Base-by-base conservation (phyloP, 64 coral and sea anemone genomes). In the Cladopsammia gracilis region DNA sequence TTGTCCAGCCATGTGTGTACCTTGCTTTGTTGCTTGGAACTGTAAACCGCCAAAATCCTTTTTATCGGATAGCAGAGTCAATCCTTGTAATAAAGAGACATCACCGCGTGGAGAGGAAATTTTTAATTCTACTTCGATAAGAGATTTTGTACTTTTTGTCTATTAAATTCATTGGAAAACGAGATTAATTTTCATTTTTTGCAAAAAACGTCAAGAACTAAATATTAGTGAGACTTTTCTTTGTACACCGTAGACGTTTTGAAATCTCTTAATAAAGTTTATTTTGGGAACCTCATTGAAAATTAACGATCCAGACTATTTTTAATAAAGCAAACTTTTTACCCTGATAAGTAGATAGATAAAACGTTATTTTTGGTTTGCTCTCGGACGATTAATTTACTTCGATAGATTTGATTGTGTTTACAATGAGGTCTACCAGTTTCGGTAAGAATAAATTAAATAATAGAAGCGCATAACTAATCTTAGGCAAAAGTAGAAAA, bases 241-340 rank as follows among this genome's bases (percentile, higher is more conserved):
- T 34, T 34, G 34, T 34, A 69, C 65, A 69, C 7, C 3, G 4
- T 2, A 69, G 23, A 25, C 18, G 23, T 25, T n/a, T 25, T 69
- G 6, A 16, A 4, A 64, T 19, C 0, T 4, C 9, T 34, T 75
- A 4, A 24, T 4, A 64, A 42, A 19, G 43, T 9, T 23, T 82
- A 46, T 61, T 82, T 62, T 47, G 43, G 7, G 26, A 6, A 82
- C 34, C 26, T 62, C 59, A 82, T 62, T 22, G 12, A 62, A 77
- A 82, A 82, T 82, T 64, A 10, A 47, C 19, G 26, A 64, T 64
- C 26, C 59, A 64, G 20, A 7, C 25, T 20, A 19, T 82, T 82
- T 64, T 64, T 82, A 82, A 82, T 64, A n/a, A 82, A 64, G 25
- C 3, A 47, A 64, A 82, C 24, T 64, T 64, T 81, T 18, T 46